These are phyloP conservation scores for Setipinna tenuifilis DNA, from an alignment of 2,797 vertebrate genomes.

Conservation along the genomic window DNA sequence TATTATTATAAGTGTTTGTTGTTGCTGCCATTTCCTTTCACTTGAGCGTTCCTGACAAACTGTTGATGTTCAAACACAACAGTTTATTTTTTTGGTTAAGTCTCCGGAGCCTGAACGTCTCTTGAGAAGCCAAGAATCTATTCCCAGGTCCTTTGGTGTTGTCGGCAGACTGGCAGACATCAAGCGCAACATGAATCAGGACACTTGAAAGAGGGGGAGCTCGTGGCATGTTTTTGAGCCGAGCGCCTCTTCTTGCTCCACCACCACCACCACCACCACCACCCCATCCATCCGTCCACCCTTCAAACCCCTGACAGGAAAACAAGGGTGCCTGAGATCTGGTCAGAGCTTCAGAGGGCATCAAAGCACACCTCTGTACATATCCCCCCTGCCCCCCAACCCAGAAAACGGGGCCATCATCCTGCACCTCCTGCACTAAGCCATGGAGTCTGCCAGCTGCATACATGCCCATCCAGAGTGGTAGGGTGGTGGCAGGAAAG, in stretches of 20 bases:
- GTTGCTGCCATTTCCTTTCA: too few relatives aligned
- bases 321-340: conserved; percentile 24
- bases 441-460: conserved; percentile 31
- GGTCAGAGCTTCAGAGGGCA: conserved; percentile 33
- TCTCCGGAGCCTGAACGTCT: conserved; percentile 40
- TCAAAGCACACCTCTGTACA: conserved; percentile 42
- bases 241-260: conserved; percentile 1
- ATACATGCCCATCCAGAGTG: conserved; percentile 42
- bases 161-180: conserved; percentile 49
- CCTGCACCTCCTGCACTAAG: conserved; percentile 28
- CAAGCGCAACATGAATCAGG: conserved; percentile 55
- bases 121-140: conserved; percentile 38
- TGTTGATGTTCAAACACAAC: conserved; percentile 29
- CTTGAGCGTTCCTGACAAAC: not conserved
- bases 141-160: conserved; percentile 24
- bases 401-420: conserved; percentile 29
- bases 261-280: not conserved
- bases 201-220: conserved; percentile 38
- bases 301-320: not conserved
- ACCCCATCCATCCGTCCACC: too few relatives aligned
- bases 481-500: too few relatives aligned
- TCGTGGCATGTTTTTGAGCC: conserved; percentile 26
- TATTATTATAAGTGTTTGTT: too few relatives aligned
- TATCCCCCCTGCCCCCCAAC: conserved; percentile 25
- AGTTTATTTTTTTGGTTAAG: not conserved